phyloP scores from a whole-genome alignment of 2,797 vertebrate species.

The Alectoris magna region DNA sequence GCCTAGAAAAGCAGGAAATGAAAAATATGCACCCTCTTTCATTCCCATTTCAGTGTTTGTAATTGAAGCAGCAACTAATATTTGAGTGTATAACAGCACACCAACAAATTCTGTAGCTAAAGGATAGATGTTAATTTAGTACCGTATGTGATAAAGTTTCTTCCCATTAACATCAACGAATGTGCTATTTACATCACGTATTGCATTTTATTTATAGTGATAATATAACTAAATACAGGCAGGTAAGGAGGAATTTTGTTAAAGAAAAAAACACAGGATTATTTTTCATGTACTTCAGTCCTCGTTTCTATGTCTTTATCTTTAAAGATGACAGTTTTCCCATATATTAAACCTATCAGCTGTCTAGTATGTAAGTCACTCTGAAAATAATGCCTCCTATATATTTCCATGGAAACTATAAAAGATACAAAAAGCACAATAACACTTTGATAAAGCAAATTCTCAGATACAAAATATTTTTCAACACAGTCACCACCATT shows the following conservation, averaged over 20 bases:
- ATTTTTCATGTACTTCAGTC: background rate
- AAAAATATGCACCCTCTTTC: background rate
- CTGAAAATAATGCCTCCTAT: background rate
- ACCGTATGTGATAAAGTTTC: background rate
- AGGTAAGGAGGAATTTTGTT: background rate
- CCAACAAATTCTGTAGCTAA: background rate
- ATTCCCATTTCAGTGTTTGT: background rate
- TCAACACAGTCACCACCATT: too few species aligned
- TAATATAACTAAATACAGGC: conserved; percentile 32
- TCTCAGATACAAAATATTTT: too few species aligned
- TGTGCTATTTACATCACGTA: background rate
- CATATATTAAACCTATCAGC: background rate
- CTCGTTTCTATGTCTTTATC: conserved; percentile 9
- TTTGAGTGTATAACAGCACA: background rate
- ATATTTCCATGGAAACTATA: background rate
- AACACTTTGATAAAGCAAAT: too few species aligned
- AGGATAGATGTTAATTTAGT: conserved; percentile 12
- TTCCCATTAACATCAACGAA: conserved; percentile 45
- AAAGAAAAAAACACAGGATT: background rate
- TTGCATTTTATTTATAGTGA: background rate
- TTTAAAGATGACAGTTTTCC: conserved; percentile 19
- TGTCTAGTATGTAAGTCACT: background rate
- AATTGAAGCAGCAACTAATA: background rate
- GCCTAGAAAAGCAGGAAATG: conserved; percentile 15
- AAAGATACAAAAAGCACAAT: background rate